A percentile compares a stretch with the other conserved stretches of the same genome.
phyloP scores from a whole-genome alignment of 2,888 invertebrate species.

The Caradrina kadenii region DNA sequence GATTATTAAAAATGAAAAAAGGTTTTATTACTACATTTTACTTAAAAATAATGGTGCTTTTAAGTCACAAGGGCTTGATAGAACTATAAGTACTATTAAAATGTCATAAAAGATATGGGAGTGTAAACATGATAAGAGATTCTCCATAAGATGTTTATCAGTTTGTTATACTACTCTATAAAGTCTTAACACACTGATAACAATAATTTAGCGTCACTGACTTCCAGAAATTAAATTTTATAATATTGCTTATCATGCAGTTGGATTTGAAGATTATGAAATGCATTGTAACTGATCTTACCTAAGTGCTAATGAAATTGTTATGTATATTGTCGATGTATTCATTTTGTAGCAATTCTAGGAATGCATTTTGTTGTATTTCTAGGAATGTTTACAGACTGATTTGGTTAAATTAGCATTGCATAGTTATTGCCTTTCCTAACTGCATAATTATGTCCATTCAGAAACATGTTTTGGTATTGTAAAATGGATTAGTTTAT shows the following conservation, averaged over 20 bases:
- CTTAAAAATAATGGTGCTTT: not conserved
- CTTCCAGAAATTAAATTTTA: slow-evolving; percentile 24
- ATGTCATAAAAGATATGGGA: slow-evolving; percentile 30
- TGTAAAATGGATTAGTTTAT: slow-evolving; percentile 4
- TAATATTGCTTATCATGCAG: slow-evolving; percentile 36
- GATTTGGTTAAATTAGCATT: slow-evolving; percentile 14
- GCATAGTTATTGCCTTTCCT: not conserved
- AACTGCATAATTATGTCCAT: slow-evolving; percentile 25
- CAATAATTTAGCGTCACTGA: slow-evolving; percentile 21
- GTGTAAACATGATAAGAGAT: slow-evolving; percentile 40
- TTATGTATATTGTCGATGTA: slow-evolving; percentile 15
- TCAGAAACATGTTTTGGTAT: slow-evolving; percentile 7
- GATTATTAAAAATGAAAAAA: too few relatives aligned
- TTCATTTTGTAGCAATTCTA: not conserved
- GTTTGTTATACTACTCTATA: slow-evolving; percentile 21
- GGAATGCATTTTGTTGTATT: not conserved
- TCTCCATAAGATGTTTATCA: slow-evolving; percentile 44
- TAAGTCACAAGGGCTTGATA: slow-evolving; percentile 13
- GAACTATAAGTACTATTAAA: slow-evolving; percentile 17
- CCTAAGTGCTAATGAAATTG: slow-evolving; percentile 12
- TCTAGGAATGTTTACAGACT: slow-evolving; percentile 16
- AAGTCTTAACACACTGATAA: slow-evolving; percentile 30
- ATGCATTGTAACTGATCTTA: slow-evolving; percentile 26
- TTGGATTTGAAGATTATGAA: slow-evolving; percentile 26
- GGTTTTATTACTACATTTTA: not conserved